These are phyloP conservation scores for Drosophila infuscata DNA, from an alignment of 2,888 invertebrate genomes.

Conservation along the genomic window DNA sequence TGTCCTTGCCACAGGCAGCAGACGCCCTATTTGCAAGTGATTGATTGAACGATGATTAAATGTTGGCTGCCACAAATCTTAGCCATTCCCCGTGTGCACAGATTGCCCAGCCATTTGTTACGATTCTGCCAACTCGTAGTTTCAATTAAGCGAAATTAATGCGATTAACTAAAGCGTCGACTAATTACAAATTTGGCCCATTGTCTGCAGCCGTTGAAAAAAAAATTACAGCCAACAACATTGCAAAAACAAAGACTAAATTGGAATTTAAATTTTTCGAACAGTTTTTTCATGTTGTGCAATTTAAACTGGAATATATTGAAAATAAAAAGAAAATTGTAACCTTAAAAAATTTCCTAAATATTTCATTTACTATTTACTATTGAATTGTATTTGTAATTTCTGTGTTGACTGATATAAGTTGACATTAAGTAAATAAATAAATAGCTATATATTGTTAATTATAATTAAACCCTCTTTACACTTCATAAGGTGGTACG, in stretches of 20 bases:
- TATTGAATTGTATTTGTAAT: background rate
- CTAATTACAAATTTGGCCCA: slow-evolving; percentile 16
- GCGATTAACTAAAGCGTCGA: slow-evolving; percentile 56
- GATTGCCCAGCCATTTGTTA: slow-evolving; percentile 30
- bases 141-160: slow-evolving; percentile 69
- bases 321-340: background rate
- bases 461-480: background rate
- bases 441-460: background rate
- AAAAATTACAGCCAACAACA: slow-evolving; percentile 15
- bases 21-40: slow-evolving; percentile 59
- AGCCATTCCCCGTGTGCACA: slow-evolving; percentile 18
- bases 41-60: slow-evolving; percentile 66
- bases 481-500: background rate
- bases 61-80: slow-evolving; percentile 56
- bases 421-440: background rate
- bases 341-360: background rate
- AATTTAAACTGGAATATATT: background rate
- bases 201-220: slow-evolving; percentile 29
- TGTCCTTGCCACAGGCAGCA: slow-evolving; percentile 28
- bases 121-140: slow-evolving; percentile 38
- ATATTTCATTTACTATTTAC: background rate
- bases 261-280: background rate
- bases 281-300: background rate
- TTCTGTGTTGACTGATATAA: background rate
- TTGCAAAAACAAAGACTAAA: slow-evolving; percentile 4